A percentile compares a stretch with the other conserved stretches of the same genome.
Conservation (phyloP, 2,113 vertebrate species). For the Neomonachus schauinslandi region DNA sequence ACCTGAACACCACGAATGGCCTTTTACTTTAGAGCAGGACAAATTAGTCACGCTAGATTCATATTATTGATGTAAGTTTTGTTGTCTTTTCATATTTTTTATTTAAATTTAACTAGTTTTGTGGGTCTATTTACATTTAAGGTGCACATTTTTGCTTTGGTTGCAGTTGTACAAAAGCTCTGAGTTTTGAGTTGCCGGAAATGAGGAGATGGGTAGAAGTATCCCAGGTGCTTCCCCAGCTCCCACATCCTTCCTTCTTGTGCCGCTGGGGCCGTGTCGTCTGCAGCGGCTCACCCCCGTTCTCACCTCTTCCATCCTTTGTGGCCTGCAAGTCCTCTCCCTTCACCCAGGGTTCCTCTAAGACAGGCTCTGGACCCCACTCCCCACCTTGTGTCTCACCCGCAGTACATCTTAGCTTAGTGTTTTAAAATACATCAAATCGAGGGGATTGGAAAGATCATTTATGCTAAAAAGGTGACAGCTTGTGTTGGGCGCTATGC, state of each 20-base stretch:
- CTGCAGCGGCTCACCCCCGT: fast-evolving
- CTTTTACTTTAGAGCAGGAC: neutral
- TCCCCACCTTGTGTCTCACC: neutral
- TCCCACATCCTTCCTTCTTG: fast-evolving
- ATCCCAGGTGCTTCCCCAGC: fast-evolving
- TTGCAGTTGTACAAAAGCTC: neutral
- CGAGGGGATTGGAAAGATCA: neutral
- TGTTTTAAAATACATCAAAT: neutral
- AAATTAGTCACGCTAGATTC: fast-evolving
- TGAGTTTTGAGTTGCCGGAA: neutral
- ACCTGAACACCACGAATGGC: fast-evolving
- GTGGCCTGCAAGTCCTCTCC: neutral
- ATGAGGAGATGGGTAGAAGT: fast-evolving
- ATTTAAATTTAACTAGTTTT: neutral
- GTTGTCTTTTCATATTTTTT: neutral
- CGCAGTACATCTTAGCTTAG: neutral
- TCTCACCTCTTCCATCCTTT: neutral
- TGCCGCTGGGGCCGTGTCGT: fast-evolving
- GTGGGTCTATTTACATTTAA: neutral
- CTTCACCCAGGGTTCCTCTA: fast-evolving
- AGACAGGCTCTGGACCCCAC: too few species aligned
- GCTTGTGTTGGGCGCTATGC: neutral
- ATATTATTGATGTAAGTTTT: too few species aligned
- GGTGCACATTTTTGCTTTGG: neutral
- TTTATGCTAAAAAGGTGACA: neutral